Percentiles rank a stretch among this genome's conserved stretches.
Evolutionary conservation across 2,113 vertebrate genomes (phyloP).

Genomic region (Bos indicus): DNA sequence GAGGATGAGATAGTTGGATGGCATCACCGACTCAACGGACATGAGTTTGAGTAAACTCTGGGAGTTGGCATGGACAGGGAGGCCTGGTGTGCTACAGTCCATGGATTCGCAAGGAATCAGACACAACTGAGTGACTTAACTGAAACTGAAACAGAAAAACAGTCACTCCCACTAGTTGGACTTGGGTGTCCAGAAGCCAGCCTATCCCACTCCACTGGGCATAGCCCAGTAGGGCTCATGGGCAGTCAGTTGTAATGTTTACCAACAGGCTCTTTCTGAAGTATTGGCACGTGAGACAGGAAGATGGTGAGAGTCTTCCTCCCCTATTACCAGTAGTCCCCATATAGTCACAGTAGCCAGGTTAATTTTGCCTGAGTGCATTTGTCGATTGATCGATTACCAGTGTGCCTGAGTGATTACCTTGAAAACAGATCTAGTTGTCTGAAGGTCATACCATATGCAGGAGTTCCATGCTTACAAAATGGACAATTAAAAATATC

Average conservation of each 20-base stretch:
- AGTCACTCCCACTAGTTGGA: not conserved
- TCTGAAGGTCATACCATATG: not conserved
- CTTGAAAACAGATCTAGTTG: not conserved
- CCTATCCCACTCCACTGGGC: not conserved
- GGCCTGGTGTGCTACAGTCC: accelerated
- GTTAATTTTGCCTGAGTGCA: not conserved
- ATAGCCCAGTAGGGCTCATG: not conserved
- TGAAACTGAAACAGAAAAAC: not conserved
- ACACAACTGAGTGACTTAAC: not conserved
- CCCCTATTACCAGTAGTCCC: not conserved
- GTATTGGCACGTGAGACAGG: not conserved
- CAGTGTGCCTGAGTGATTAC: not conserved
- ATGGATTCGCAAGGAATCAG: not conserved
- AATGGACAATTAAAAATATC: not conserved
- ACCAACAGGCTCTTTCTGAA: not conserved
- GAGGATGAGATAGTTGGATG: not conserved
- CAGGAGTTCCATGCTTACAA: not conserved
- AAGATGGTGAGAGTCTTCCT: not conserved
- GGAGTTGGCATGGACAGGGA: not conserved
- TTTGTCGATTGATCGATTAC: not conserved
- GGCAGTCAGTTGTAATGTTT: not conserved
- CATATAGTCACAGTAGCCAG: not conserved
- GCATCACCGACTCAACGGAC: not conserved
- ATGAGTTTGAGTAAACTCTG: not conserved
- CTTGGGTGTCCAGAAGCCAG: not conserved